Conservation (phyloP, 2,113 vertebrate genomes). For the Amazona vittata region DNA sequence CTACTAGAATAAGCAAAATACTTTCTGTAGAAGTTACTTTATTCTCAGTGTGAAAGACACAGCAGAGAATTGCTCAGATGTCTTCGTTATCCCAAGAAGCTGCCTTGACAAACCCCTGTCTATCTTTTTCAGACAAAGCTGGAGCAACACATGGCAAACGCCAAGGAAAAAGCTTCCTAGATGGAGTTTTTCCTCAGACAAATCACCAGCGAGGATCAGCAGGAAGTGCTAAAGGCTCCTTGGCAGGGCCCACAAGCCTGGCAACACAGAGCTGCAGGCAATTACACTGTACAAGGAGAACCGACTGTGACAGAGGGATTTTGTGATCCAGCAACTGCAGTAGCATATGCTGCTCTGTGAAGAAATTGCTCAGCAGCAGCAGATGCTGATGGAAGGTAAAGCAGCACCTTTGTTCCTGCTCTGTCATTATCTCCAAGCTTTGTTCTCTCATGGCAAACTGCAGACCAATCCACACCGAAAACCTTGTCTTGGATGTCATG, state of each 20-base stretch:
- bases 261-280: slow-evolving; percentile 68
- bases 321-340: slow-evolving; percentile 63
- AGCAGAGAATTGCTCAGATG: neutral
- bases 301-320: slow-evolving; percentile 70
- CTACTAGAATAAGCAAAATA: neutral
- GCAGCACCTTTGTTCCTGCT: neutral
- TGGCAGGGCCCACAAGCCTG: slow-evolving; percentile 66
- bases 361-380: slow-evolving; percentile 65
- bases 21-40: neutral
- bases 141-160: slow-evolving; percentile 61
- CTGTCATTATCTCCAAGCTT: neutral
- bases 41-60: neutral
- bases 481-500: neutral
- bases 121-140: slow-evolving; percentile 52
- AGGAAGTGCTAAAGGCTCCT: slow-evolving; percentile 73
- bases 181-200: slow-evolving; percentile 64
- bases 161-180: slow-evolving; percentile 65
- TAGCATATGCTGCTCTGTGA: slow-evolving; percentile 64
- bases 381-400: slow-evolving; percentile 65
- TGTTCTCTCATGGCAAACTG: neutral
- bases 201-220: slow-evolving; percentile 61
- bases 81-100: neutral
- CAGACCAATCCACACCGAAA: neutral
- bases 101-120: neutral
- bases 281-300: slow-evolving; percentile 12